phyloP scores from a whole-genome alignment of 2,797 vertebrate genomes.

The Macropodus opercularis region DNA sequence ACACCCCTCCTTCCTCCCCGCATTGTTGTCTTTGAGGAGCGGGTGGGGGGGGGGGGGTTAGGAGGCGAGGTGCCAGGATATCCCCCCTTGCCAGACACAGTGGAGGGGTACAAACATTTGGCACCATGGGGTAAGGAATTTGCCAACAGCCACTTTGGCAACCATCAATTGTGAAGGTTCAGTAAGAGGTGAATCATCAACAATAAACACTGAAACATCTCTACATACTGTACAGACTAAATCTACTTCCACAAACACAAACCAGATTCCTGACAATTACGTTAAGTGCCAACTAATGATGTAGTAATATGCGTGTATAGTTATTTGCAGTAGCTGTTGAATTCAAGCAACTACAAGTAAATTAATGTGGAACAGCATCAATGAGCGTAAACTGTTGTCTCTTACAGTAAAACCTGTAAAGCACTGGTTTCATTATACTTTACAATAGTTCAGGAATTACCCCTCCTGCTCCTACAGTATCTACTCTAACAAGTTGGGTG shows the following conservation, averaged over 20 bases:
- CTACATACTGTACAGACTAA: background rate
- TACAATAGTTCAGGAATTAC: too few species aligned
- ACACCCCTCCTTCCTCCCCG: conserved; percentile 10
- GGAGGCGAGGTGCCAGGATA: conserved; percentile 61
- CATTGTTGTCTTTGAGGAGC: conserved; percentile 53
- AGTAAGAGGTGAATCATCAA: conserved; percentile 75
- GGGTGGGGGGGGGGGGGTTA: conserved; percentile 11
- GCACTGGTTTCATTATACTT: too few species aligned
- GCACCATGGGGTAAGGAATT: conserved; percentile 47
- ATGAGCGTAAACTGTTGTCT: too few species aligned
- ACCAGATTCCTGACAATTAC: conserved; percentile 11
- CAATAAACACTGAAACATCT: conserved; percentile 38
- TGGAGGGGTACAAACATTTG: conserved; percentile 74
- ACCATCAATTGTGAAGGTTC: conserved; percentile 67
- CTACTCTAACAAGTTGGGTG: too few species aligned
- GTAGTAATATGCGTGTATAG: background rate
- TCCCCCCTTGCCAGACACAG: conserved; percentile 58
- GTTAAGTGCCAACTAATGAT: conserved; percentile 1
- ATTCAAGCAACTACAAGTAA: background rate
- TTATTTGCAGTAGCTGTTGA: background rate
- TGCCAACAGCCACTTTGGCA: conserved; percentile 77
- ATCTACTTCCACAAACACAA: conserved; percentile 24
- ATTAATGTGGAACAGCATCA: too few species aligned
- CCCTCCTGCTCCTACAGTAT: too few species aligned
- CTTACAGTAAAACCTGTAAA: too few species aligned